Percentiles rank a stretch among this genome's conserved stretches.
Evolutionary conservation across 2,113 vertebrate genomes (phyloP).

Genomic region (Mesembrinibis cayennensis): DNA sequence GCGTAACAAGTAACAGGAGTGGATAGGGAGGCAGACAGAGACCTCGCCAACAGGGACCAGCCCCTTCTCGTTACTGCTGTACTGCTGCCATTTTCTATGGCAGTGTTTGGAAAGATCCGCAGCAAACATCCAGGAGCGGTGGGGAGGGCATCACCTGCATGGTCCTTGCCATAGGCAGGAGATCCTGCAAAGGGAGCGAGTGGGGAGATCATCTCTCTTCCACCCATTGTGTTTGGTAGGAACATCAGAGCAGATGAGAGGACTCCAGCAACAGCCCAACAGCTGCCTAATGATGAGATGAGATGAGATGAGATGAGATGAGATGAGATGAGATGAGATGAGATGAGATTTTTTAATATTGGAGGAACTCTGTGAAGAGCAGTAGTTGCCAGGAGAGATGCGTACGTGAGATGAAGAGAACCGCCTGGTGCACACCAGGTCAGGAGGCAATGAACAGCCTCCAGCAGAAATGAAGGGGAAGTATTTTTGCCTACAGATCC

Average conservation of each 20-base stretch:
- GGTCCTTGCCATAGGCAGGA: not conserved
- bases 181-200: not conserved
- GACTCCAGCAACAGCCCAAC: not conserved
- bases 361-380: not conserved
- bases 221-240: not conserved
- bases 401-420: not conserved
- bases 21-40: not conserved
- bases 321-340: no score
- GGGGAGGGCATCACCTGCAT: not conserved
- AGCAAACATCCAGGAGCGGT: not conserved
- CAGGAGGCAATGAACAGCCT: not conserved
- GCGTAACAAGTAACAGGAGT: fast-evolving
- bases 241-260: not conserved
- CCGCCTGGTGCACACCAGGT: not conserved
- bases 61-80: not conserved
- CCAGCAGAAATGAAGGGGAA: not conserved
- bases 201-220: not conserved
- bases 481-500: not conserved
- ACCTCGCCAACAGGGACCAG: not conserved
- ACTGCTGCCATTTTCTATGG: not conserved
- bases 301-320: not conserved
- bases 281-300: not conserved
- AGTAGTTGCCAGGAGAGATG: not conserved
- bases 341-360: not conserved
- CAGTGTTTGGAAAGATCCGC: fast-evolving